Conservation (phyloP, 1,140 invertebrate species). For the Penaeus indicus region DNA sequence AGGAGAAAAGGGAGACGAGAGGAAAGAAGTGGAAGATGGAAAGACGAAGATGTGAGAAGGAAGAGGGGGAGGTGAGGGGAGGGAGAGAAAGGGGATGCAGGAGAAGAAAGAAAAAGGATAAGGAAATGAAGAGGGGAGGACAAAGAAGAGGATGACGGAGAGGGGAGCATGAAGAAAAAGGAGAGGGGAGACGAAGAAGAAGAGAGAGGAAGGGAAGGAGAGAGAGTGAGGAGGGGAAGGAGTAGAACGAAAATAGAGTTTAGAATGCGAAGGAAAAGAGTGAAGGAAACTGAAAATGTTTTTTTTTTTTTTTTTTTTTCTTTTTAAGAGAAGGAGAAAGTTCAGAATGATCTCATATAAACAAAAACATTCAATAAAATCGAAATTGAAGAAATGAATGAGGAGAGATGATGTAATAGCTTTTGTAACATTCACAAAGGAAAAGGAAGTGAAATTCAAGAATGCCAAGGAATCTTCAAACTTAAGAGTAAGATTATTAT, state of each 20-base stretch:
- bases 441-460: no score
- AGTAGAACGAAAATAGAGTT: no score
- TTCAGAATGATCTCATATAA: no score
- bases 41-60: background rate
- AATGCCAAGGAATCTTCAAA: no score
- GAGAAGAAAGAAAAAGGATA: background rate
- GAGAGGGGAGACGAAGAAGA: no score
- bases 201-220: background rate
- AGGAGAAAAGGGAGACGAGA: background rate
- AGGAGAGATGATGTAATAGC: no score
- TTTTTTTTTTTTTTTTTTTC: no score
- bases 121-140: background rate
- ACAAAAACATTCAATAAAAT: no score
- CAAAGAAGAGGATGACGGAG: background rate
- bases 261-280: background rate
- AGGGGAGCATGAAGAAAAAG: background rate
- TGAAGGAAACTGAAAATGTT: background rate
- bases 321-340: no score
- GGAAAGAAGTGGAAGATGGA: background rate
- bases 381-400: no score
- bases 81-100: background rate
- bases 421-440: no score
- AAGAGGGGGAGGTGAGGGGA: slow-evolving; percentile 4
- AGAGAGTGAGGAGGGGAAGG: background rate
- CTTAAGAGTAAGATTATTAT: no score